A percentile compares a stretch with the other conserved stretches of the same genome.
Conservation (phyloP, 2,113 vertebrate species). For the Lathamus discolor region DNA sequence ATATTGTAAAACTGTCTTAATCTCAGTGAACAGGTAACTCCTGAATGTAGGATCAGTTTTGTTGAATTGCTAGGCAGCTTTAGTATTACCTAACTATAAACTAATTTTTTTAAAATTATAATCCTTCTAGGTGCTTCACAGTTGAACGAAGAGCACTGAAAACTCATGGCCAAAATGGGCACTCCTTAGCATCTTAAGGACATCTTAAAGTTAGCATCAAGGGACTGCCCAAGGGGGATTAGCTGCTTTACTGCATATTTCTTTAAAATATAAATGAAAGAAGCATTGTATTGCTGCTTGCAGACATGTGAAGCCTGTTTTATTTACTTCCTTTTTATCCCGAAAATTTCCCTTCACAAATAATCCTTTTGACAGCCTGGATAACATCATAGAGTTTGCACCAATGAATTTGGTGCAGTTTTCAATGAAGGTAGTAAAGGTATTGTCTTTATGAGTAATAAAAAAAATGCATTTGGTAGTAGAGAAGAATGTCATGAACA, state of each 20-base stretch:
- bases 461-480: neutral
- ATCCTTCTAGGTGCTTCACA: neutral
- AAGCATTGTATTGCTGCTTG: neutral
- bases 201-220: neutral
- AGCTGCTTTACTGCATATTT: neutral
- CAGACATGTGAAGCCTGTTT: neutral
- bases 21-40: conserved; percentile 21
- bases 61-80: conserved; percentile 31
- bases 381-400: neutral
- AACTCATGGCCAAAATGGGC: neutral
- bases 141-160: neutral
- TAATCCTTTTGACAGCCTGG: neutral
- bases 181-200: neutral
- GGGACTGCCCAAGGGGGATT: neutral
- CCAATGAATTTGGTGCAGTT: neutral
- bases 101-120: conserved; percentile 18
- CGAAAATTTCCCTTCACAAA: neutral
- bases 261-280: neutral
- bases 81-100: conserved; percentile 6
- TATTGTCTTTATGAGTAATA: neutral
- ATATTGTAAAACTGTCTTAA: conserved; percentile 45
- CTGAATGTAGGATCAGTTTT: conserved; percentile 36
- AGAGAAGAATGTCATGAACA: neutral
- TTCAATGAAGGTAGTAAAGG: neutral
- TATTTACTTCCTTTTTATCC: neutral